These are phyloP conservation scores for Melanostigma gelatinosum DNA, from an alignment of 2,113 vertebrate species.

Conservation along the genomic window DNA sequence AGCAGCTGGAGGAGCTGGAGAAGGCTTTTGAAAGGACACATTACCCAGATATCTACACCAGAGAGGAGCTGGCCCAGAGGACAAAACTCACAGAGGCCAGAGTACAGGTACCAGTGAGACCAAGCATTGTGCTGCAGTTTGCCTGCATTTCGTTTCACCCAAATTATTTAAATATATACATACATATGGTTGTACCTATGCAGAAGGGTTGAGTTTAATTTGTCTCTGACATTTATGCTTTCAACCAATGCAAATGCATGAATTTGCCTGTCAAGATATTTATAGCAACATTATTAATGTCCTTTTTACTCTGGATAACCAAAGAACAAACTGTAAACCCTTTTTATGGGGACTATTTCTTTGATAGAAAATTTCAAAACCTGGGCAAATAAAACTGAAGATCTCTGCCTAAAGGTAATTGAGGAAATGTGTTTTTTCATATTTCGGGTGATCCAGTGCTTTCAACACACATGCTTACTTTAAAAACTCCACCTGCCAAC, in stretches of 20 bases:
- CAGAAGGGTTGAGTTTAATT: neutral
- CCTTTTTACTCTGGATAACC: neutral
- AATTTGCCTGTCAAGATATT: neutral
- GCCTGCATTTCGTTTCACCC: neutral
- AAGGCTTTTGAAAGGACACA: slow-evolving; percentile 98
- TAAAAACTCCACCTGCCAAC: slow-evolving; percentile 7
- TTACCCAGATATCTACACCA: slow-evolving; percentile 98
- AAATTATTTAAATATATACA: neutral
- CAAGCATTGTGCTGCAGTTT: neutral
- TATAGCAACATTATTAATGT: neutral
- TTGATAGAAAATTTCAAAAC: neutral
- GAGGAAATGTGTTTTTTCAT: neutral
- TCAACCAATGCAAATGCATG: neutral
- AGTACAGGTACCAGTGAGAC: slow-evolving; percentile 87
- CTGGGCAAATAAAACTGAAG: neutral
- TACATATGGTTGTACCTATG: neutral
- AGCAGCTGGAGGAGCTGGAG: slow-evolving; percentile 99
- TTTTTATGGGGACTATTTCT: neutral
- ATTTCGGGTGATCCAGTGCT: neutral
- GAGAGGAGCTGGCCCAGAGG: slow-evolving; percentile 97
- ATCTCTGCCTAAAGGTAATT: neutral
- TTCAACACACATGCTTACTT: slow-evolving; percentile 1
- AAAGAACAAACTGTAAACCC: neutral
- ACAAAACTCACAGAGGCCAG: slow-evolving; percentile 97
- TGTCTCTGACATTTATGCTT: neutral